Conservation (phyloP, 2,888 invertebrate species). For the Trachelus troglodyta region DNA sequence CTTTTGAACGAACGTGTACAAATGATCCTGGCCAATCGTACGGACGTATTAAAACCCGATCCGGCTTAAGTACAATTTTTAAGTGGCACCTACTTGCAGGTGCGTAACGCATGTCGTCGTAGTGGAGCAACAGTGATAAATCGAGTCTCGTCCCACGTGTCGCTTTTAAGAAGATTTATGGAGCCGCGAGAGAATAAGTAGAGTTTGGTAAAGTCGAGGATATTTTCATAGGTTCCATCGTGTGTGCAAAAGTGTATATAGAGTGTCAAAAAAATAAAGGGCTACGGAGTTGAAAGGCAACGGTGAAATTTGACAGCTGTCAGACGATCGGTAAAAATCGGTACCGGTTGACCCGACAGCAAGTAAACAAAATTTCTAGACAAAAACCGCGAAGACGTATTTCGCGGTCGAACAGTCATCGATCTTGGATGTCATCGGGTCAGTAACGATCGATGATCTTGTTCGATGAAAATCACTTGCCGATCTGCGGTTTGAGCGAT, state of each 20-base stretch:
- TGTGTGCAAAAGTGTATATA: no score
- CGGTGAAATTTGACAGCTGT: background rate
- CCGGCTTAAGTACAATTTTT: slow-evolving; percentile 1
- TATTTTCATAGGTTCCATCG: background rate
- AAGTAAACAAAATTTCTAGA: background rate
- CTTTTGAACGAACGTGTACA: slow-evolving; percentile 11
- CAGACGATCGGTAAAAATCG: background rate
- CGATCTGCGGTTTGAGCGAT: background rate
- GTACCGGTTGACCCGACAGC: background rate
- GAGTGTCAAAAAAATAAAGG: background rate
- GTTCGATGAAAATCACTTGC: no score
- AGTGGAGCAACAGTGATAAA: background rate
- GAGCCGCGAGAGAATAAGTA: background rate
- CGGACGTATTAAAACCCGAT: background rate
- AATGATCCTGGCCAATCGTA: slow-evolving; percentile 13
- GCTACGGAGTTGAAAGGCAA: background rate
- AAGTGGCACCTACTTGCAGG: slow-evolving; percentile 2
- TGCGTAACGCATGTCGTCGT: slow-evolving; percentile 2
- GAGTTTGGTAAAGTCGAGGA: background rate
- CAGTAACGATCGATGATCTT: no score
- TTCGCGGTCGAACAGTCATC: background rate
- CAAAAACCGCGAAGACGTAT: background rate
- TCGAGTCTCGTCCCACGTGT: slow-evolving; percentile 4
- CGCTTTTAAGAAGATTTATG: slow-evolving; percentile 9
- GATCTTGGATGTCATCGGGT: background rate